Percentiles rank a stretch among this genome's conserved stretches.
These are phyloP conservation scores for Hephaestus fuliginosus DNA, from an alignment of 2,797 vertebrate species.

Conservation along the genomic window DNA sequence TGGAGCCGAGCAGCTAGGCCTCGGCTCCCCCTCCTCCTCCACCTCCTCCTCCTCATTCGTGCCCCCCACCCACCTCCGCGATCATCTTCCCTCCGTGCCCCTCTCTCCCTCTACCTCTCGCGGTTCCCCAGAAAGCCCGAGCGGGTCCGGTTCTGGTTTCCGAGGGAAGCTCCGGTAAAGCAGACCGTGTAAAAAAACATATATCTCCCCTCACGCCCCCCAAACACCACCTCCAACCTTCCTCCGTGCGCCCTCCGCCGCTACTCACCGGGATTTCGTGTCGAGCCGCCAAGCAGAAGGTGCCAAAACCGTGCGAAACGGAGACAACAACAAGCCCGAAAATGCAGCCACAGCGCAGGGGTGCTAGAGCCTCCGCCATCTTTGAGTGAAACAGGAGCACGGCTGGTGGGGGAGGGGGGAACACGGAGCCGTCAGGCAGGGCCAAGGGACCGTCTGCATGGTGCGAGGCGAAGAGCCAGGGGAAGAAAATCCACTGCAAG, in stretches of 20 bases:
- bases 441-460: constrained; percentile 87
- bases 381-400: constrained; percentile 90
- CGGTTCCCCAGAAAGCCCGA: constrained; percentile 83
- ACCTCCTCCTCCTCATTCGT: too few relatives aligned
- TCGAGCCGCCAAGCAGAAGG: constrained; percentile 80
- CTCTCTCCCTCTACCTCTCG: constrained; percentile 84
- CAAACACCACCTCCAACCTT: not conserved
- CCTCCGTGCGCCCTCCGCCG: constrained; percentile 44
- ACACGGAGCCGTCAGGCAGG: constrained; percentile 78
- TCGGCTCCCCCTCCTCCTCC: constrained; percentile 59
- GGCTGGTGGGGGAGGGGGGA: constrained; percentile 86
- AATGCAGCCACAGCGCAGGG: constrained; percentile 87
- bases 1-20: constrained; percentile 82
- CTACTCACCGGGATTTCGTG: constrained; percentile 85
- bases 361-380: constrained; percentile 89
- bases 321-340: constrained; percentile 89
- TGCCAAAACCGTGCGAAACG: constrained; percentile 80
- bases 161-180: constrained; percentile 68
- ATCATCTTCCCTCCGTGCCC: constrained; percentile 80
- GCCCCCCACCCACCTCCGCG: constrained; percentile 72
- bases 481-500: constrained; percentile 79
- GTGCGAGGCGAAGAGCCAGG: constrained; percentile 77
- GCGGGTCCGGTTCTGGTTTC: constrained; percentile 84
- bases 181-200: constrained; percentile 41
- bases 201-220: constrained; percentile 8